Evolutionary conservation across 1,140 invertebrate species (phyloP).

Genomic region (Bombus confusus): DNA sequence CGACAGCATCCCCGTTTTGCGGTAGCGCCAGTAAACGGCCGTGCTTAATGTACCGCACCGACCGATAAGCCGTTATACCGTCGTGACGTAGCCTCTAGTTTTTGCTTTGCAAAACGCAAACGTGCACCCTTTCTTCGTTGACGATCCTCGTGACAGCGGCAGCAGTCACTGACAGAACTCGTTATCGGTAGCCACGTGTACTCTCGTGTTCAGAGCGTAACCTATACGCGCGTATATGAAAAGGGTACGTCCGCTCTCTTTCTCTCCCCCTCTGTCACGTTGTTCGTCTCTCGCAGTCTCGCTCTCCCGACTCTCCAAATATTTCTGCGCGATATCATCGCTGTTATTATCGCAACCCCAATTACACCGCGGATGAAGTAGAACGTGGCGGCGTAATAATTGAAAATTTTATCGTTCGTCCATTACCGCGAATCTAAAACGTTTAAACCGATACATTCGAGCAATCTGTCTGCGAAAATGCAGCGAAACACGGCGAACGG

Average conservation of each 20-base stretch:
- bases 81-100: constrained; percentile 70
- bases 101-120: constrained; percentile 67
- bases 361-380: constrained; percentile 31
- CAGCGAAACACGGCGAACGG: neutral
- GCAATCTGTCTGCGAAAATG: neutral
- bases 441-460: neutral
- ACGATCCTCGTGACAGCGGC: constrained; percentile 63
- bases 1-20: constrained; percentile 67
- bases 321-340: constrained; percentile 49
- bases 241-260: neutral
- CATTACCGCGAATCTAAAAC: neutral
- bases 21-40: constrained; percentile 66
- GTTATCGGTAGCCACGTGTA: constrained; percentile 56
- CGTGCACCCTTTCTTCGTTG: constrained; percentile 64
- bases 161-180: constrained; percentile 57
- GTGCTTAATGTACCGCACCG: constrained; percentile 72
- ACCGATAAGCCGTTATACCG: constrained; percentile 69
- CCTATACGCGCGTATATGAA: neutral
- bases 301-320: constrained; percentile 20
- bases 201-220: constrained; percentile 7
- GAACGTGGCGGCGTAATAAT: constrained; percentile 24
- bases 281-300: neutral
- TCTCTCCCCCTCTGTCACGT: neutral
- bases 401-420: constrained; percentile 21
- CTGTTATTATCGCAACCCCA: constrained; percentile 40